A percentile compares a stretch with the other conserved stretches of the same genome.
Evolutionary conservation across 37 sponge, comb jelly and placozoan genomes (phyloP).

Genomic region (Diacarnus erythraeanus): DNA sequence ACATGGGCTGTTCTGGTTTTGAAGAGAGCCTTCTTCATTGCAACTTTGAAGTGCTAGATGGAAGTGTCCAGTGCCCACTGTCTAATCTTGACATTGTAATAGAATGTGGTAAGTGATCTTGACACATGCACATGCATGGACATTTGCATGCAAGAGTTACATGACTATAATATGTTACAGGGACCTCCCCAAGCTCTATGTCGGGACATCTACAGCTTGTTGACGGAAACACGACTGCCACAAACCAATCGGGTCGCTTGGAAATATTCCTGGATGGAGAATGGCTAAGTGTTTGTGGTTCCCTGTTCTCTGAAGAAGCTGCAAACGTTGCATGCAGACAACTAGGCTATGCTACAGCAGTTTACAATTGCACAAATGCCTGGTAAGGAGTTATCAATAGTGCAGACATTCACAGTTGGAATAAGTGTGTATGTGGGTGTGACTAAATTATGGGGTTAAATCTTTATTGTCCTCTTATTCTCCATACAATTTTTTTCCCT

Average conservation of each 20-base stretch:
- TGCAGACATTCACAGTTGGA: too few relatives aligned
- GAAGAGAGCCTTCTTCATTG: conserved; percentile 32
- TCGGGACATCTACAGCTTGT: conserved; percentile 13
- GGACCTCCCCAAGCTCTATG: neutral
- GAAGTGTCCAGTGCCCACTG: neutral
- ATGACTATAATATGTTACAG: neutral
- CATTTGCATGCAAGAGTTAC: neutral
- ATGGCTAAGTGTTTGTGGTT: conserved; percentile 57
- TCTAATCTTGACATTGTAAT: neutral
- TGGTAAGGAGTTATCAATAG: conserved; percentile 52
- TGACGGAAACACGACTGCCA: neutral
- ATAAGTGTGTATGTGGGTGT: too few relatives aligned
- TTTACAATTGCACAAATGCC: conserved; percentile 39
- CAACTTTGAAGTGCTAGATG: neutral
- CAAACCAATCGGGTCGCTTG: conserved; percentile 24
- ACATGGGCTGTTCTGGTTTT: conserved; percentile 27
- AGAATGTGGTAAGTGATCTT: conserved; percentile 4
- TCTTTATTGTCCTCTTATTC: neutral
- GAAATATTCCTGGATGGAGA: conserved; percentile 35
- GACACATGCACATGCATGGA: too few relatives aligned
- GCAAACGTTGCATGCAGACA: conserved; percentile 56
- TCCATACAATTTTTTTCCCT: neutral
- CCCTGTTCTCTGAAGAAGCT: conserved; percentile 24
- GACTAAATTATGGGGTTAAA: too few relatives aligned
- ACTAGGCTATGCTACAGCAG: conserved; percentile 23